phyloP scores from a whole-genome alignment of 2,888 invertebrate genomes.

The Agrilus cyanescens region DNA sequence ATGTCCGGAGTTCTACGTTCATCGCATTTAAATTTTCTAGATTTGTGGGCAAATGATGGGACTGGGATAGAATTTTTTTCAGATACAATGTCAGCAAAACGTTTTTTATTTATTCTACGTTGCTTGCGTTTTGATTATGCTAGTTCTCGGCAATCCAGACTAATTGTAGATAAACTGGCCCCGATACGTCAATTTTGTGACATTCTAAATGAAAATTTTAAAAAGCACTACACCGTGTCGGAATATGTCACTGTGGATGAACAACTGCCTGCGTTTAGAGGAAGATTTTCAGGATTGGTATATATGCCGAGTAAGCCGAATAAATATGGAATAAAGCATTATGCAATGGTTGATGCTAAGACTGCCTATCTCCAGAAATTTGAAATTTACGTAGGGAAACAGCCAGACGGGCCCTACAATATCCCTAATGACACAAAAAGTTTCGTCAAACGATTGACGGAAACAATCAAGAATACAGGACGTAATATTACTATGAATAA shows the following conservation, averaged over 20 bases:
- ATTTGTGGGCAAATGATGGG: conserved; percentile 14
- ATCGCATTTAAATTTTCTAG: conserved; percentile 10
- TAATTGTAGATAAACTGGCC: conserved; percentile 11
- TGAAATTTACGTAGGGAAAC: not conserved
- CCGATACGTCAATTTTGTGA: conserved; percentile 16
- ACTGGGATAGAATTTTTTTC: conserved; percentile 14
- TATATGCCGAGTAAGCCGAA: conserved; percentile 14
- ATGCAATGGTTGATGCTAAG: not conserved
- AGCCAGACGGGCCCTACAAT: conserved; percentile 1
- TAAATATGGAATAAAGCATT: not conserved
- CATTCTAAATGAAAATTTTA: conserved; percentile 17
- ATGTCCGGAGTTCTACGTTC: conserved; percentile 16
- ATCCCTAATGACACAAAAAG: not conserved
- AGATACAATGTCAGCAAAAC: conserved; percentile 12
- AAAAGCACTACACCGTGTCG: conserved; percentile 1
- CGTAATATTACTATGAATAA: no score
- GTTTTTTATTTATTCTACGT: conserved; percentile 12
- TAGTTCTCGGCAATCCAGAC: not conserved
- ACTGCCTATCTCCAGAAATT: not conserved
- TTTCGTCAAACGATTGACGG: not conserved
- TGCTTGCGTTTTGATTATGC: conserved; percentile 13
- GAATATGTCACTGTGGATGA: conserved; percentile 18
- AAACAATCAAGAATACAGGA: not conserved
- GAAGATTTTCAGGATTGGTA: conserved; percentile 16
- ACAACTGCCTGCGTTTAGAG: conserved; percentile 13